These are phyloP conservation scores for Eulemur rubriventer DNA, from an alignment of 2,797 vertebrate genomes.

Conservation along the genomic window DNA sequence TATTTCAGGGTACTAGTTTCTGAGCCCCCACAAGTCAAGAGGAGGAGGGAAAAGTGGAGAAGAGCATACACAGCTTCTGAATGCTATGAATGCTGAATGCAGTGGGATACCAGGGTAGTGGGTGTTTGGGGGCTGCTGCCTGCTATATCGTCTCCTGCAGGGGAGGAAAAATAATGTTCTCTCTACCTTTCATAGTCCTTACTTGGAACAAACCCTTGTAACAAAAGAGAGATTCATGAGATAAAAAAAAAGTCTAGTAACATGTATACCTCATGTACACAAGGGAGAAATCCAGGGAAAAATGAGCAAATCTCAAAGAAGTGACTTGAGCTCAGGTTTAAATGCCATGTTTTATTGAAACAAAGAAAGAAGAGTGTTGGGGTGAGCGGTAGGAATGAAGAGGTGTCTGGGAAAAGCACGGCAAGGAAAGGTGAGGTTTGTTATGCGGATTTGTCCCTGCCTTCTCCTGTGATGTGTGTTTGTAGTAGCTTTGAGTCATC, in stretches of 20 bases:
- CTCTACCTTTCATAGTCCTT: neutral
- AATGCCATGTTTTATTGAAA: neutral
- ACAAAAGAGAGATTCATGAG: neutral
- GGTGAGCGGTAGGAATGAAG: neutral
- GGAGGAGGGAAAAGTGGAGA: neutral
- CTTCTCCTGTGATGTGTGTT: neutral
- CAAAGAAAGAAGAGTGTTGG: neutral
- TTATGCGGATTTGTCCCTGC: neutral
- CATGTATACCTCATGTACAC: neutral
- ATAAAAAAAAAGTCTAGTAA: neutral
- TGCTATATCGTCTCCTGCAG: neutral
- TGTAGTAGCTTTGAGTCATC: neutral
- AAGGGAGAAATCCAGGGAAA: neutral
- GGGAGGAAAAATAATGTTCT: neutral
- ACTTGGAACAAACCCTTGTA: neutral
- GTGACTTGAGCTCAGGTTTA: neutral
- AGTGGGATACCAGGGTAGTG: neutral
- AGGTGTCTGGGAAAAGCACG: neutral
- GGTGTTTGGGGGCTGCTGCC: neutral
- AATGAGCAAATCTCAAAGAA: neutral
- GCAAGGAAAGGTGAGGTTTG: neutral
- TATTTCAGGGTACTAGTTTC: neutral
- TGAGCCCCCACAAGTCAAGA: neutral
- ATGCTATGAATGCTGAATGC: neutral
- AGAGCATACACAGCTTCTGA: neutral